Evolutionary conservation across 2,113 vertebrate species (phyloP), one percentile per base, ranked within the genome.

Genomic region (Corydoras maculifer): DNA sequence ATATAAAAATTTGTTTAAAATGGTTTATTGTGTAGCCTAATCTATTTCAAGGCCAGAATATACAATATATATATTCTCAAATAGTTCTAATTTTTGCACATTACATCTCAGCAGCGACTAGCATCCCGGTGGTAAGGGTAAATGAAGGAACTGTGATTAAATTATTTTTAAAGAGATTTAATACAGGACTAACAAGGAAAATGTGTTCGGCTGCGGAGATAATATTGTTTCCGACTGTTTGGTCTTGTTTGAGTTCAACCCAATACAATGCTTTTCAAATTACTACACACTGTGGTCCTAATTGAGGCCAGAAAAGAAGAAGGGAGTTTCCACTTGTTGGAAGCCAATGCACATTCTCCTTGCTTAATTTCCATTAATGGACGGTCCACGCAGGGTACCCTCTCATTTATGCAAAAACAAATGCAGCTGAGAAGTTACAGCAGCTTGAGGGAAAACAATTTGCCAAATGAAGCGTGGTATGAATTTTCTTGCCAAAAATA

Each of bases 311-410:
- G 62, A 51, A 48, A 32, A 63, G 62, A 65, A 74, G 60, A 53
- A 35, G 57, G 50, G 32, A 51, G 65, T 66, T 54, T 49, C 69
- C 72, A 65, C 72, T 68, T 30, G 58, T 72, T 58, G 51, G 35
- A 60, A 69, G 70, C 58, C 62, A 49, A 60, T 57, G 32, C 30
- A 35, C 58, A 15, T 62, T 70, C 57, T 62, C 64, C 73, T 64
- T 55, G 18, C 53, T 48, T 76, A 76, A 81, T 78, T 76, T 68
- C 49, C 70, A 74, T 68, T 68, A 78, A 74, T 60, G 65, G 29
- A 58, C 14, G 53, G 65, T 35, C 67, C 58, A 53, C 9, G 65
- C 69, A 73, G 70, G 62, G 64, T 7, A 49, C 51, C 61, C 60
- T 49, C 49, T 70, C 49, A 70, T 64, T 76, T 60, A 64, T 18